A percentile compares a stretch with the other conserved stretches of the same genome.
These are phyloP conservation scores for Antigone vipio DNA, from an alignment of 2,113 vertebrate genomes.

Conservation along the genomic window DNA sequence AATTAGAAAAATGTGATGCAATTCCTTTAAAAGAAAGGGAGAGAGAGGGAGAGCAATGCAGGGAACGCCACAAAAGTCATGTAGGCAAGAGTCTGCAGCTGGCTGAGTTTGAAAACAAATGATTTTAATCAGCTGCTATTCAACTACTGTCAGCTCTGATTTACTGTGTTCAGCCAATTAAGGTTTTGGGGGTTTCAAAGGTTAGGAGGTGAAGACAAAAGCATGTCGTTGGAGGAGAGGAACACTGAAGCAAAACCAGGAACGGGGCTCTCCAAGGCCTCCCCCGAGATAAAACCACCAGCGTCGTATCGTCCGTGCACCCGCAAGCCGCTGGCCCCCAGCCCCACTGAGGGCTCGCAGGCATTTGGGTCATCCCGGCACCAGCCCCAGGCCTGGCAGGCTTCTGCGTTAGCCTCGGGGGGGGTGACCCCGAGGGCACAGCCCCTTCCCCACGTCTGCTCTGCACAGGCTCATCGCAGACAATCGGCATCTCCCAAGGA, in stretches of 20 bases:
- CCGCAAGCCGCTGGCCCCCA: neutral
- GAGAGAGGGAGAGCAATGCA: conserved; percentile 4
- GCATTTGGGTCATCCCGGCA: neutral
- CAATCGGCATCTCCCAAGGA: neutral
- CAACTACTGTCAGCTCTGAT: conserved; percentile 76
- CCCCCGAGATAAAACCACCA: fast-evolving
- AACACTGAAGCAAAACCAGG: neutral
- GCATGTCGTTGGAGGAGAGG: neutral
- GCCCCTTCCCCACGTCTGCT: neutral
- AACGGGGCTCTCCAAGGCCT: neutral
- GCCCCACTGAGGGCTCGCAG: fast-evolving
- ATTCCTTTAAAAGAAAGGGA: conserved; percentile 38
- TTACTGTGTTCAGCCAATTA: conserved; percentile 73
- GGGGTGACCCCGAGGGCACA: neutral
- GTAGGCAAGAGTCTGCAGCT: conserved; percentile 70
- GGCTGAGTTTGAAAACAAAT: conserved; percentile 75
- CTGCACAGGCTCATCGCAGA: neutral
- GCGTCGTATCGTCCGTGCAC: fast-evolving
- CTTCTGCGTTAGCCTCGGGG: fast-evolving
- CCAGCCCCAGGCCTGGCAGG: neutral
- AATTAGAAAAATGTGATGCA: conserved; percentile 50
- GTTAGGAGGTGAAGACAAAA: conserved; percentile 50
- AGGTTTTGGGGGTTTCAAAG: conserved; percentile 55
- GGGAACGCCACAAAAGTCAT: conserved; percentile 63
- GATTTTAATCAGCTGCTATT: conserved; percentile 76